Evolutionary conservation across 2,113 vertebrate species (phyloP), one percentile per base, ranked within the genome.

Genomic region (Phycodurus eques): DNA sequence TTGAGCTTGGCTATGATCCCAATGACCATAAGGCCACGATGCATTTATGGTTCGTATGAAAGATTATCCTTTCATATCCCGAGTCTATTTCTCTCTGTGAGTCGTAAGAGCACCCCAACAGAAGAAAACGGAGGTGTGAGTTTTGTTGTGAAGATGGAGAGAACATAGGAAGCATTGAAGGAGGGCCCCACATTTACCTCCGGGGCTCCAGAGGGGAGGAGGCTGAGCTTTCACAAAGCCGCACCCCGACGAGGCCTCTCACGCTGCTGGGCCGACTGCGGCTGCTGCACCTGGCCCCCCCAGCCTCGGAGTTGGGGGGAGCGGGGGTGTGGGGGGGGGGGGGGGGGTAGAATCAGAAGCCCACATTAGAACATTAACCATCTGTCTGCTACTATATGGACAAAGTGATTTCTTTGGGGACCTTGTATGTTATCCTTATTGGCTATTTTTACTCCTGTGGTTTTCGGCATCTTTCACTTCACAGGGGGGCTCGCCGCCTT

Each of bases 211-310:
- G 68, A 51, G 83, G 72, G 78, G 49, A 78, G 69, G 77, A 78
- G 67, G 72, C 84, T 83, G 80, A 73, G 74, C 78, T 67, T 77
- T 43, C 56, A 87, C 78, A 88, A 80, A 85, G 71, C 77, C 68
- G 67, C 61, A 71, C 84, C 77, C 88, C 73, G 77, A 70, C 84
- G 87, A 84, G 87, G 73, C 85, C 67, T 82, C 80, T 82, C 80
- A 46, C 53, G 72, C 76, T 77, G 82, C 80, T 83, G 83, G 79
- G 78, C 74, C 72, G 35, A 44, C 19, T 42, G 67, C 80, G 82
- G 83, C 66, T 56, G 80, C 78, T 76, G 85, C 90, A 91, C 83
- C 88, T 90, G 87, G 83, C 80, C 75, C 71, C 75, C 39, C 15
- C 73, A 59, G 82, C 27, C 66, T 79, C 22, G 12, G 56, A 27